Base-by-base conservation (phyloP, 2,888 invertebrate species). In the Peribatodes rhomboidaria region DNA sequence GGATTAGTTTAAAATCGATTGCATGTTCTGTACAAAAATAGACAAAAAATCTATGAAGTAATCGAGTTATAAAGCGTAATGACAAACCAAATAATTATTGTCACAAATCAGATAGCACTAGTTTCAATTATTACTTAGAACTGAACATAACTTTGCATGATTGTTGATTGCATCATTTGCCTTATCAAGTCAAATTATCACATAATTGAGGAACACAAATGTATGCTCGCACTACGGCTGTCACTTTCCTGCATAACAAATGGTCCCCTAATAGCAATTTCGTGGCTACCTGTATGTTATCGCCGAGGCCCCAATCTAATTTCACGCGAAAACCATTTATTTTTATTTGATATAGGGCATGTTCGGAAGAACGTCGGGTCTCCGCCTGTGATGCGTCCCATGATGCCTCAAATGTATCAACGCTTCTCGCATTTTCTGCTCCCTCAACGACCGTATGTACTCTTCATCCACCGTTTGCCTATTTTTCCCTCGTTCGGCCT, bases 361-460 rank as follows among this genome's bases (percentile, higher is more conserved):
- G 68, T 90, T 88, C 18, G 90, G 89, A 18, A 87, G 73, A 13
- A 77, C 74, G 58, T 92, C 92, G 10, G 86, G 82, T 76, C 88
- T 91, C 74, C 89, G 84, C 7, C 89, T 84, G 69, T 89, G 92
- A 70, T 92, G 93, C 16, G 80, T 75, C 41, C 92, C 92, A 70
- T 92, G 92, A 70, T 93, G 93, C 77, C 93, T 84, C 75, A 93
- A 81, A 80, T 92, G 93, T 74, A 92, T 90, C 61, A 89, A 81
- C 1, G 90, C 81, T 69, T 92, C 90, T 70, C 86, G 80, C 88
- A 89, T 89, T 81, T 87, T 92, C 74, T 92, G 91, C 72, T 90
- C 85, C 72, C 91, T 80, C 79, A 93, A 77, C 61, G 81, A 78
- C 59, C 88, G 84, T 71, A 92, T 90, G 71, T 87, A 90, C 53